Conservation (phyloP, 2,113 vertebrate genomes). For the Gymnarchus niloticus region DNA sequence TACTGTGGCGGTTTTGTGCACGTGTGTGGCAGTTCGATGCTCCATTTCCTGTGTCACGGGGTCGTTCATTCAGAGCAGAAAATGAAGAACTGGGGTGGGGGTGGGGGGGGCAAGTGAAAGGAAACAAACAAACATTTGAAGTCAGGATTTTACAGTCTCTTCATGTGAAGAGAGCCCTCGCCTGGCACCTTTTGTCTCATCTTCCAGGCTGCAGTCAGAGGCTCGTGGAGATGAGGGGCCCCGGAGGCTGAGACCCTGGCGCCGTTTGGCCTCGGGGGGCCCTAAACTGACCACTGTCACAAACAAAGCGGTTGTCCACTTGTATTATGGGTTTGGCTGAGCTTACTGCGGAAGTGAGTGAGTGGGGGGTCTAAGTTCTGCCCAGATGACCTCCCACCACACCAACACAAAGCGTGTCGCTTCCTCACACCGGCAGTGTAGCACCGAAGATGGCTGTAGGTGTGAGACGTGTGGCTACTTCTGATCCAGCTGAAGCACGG, state of each 20-base stretch:
- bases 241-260: neutral
- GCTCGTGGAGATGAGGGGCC: neutral
- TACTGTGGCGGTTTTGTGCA: neutral
- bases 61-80: neutral
- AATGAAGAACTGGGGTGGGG: neutral
- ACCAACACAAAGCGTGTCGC: neutral
- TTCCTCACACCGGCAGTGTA: neutral
- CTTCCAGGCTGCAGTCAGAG: neutral
- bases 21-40: neutral
- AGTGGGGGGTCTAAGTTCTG: neutral
- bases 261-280: neutral
- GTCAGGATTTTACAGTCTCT: neutral
- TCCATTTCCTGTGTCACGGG: neutral
- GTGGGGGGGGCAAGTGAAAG: neutral
- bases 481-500: neutral
- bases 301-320: too few relatives aligned
- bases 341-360: neutral
- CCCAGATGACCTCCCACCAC: neutral
- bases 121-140: neutral
- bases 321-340: neutral
- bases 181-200: neutral
- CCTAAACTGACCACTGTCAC: neutral
- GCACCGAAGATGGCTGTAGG: neutral
- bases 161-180: neutral
- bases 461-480: neutral